A percentile compares a stretch with the other conserved stretches of the same genome.
phyloP scores from a whole-genome alignment of 2,888 invertebrate genomes.

The Adineta ricciae region DNA sequence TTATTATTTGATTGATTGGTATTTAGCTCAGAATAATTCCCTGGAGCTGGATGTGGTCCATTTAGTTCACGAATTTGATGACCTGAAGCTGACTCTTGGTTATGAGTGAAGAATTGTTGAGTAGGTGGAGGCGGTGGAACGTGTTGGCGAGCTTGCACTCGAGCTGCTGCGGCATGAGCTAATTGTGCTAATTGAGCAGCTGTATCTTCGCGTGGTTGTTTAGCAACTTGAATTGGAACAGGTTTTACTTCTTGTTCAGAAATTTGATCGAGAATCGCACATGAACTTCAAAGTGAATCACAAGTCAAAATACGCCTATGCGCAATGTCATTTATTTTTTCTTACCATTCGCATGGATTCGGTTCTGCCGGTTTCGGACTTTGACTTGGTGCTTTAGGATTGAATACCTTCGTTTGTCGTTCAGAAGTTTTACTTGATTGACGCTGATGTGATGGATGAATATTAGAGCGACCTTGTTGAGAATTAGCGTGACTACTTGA shows the following conservation, averaged over 20 bases:
- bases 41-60: not conserved
- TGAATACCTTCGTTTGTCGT: no score
- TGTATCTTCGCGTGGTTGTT: not conserved
- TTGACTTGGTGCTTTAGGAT: not conserved
- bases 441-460: not conserved
- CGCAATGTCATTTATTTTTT: no score
- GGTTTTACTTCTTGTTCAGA: not conserved
- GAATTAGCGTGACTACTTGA: not conserved
- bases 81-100: not conserved
- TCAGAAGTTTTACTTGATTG: no score
- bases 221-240: not conserved
- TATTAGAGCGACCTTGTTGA: not conserved
- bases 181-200: not conserved
- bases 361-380: not conserved
- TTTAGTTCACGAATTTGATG: not conserved
- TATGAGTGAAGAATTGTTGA: not conserved
- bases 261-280: not conserved
- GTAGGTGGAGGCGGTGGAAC: not conserved
- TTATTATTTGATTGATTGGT: conserved; percentile 14
- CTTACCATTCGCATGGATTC: not conserved
- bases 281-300: not conserved
- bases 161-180: conserved; percentile 1
- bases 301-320: no score
- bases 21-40: not conserved
- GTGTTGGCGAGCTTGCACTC: not conserved